These are phyloP conservation scores for Trilocha varians DNA, from an alignment of 2,888 invertebrate genomes.

Conservation along the genomic window DNA sequence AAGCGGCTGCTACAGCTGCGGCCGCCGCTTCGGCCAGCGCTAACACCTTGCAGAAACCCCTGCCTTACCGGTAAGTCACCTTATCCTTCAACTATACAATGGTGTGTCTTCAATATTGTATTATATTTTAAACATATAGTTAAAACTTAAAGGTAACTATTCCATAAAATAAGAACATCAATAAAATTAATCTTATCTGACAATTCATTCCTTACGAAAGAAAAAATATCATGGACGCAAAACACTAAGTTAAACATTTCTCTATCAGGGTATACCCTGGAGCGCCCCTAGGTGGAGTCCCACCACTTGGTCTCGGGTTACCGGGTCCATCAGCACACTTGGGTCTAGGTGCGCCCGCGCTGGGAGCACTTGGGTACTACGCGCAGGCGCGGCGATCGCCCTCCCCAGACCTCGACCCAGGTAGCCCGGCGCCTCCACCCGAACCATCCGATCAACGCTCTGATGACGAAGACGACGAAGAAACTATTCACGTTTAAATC, in stretches of 20 bases:
- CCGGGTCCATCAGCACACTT: slow-evolving; percentile 80
- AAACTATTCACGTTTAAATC: slow-evolving; percentile 75
- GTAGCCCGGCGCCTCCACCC: slow-evolving; percentile 70
- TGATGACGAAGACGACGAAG: slow-evolving; percentile 74
- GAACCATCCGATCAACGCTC: slow-evolving; percentile 57
- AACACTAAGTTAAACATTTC: too few relatives aligned
- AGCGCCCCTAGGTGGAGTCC: slow-evolving; percentile 72
- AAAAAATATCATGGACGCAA: too few relatives aligned
- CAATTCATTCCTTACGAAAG: too few relatives aligned
- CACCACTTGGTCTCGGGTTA: slow-evolving; percentile 73
- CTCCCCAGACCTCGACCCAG: slow-evolving; percentile 74
- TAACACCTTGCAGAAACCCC: slow-evolving; percentile 88
- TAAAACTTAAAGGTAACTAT: neutral
- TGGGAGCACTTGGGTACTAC: slow-evolving; percentile 69
- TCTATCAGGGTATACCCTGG: slow-evolving; percentile 75
- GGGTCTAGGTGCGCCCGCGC: slow-evolving; percentile 79
- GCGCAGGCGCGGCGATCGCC: slow-evolving; percentile 64
- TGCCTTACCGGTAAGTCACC: slow-evolving; percentile 80
- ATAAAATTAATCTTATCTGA: too few relatives aligned
- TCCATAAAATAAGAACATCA: too few relatives aligned
- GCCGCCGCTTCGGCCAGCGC: slow-evolving; percentile 71
- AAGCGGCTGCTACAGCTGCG: slow-evolving; percentile 83
- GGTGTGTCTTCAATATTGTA: neutral
- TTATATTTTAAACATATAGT: neutral
- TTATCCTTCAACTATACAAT: slow-evolving; percentile 3